phyloP scores from a whole-genome alignment of 2,113 vertebrate species.

The Cettia cetti region DNA sequence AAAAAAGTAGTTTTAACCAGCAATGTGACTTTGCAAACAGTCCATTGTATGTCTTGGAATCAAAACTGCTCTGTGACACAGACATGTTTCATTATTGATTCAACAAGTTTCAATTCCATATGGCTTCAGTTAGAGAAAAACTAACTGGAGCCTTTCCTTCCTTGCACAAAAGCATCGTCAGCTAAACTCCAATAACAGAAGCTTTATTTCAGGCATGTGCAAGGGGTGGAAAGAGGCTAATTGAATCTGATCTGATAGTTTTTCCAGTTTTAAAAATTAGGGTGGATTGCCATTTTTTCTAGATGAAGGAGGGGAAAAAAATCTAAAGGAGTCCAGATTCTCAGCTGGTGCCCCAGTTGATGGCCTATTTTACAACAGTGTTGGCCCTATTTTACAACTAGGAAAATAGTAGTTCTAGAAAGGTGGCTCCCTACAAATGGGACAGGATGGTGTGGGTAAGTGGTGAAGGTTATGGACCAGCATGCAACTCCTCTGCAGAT shows the following conservation, averaged over 20 bases:
- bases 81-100: conserved; percentile 40
- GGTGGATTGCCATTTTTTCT: background rate
- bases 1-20: background rate
- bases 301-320: background rate
- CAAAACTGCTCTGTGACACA: conserved; percentile 24
- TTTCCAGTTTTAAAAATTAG: conserved; percentile 23
- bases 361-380: too few species aligned
- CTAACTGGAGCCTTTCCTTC: conserved; percentile 26
- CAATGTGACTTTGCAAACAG: conserved; percentile 37
- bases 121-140: conserved; percentile 51
- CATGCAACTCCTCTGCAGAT: background rate
- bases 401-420: background rate
- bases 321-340: background rate
- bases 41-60: conserved; percentile 28
- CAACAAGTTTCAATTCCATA: conserved; percentile 49
- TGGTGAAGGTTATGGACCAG: background rate
- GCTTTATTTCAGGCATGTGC: conserved; percentile 24
- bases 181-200: conserved; percentile 29
- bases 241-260: conserved; percentile 5
- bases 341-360: background rate
- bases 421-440: background rate
- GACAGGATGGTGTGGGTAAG: background rate
- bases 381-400: background rate
- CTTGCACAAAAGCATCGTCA: conserved; percentile 33
- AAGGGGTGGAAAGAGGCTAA: conserved; percentile 9